Percentiles rank a stretch among this genome's conserved stretches.
phyloP scores from a whole-genome alignment of 2,113 vertebrate genomes.

The Hippopotamus amphibius region DNA sequence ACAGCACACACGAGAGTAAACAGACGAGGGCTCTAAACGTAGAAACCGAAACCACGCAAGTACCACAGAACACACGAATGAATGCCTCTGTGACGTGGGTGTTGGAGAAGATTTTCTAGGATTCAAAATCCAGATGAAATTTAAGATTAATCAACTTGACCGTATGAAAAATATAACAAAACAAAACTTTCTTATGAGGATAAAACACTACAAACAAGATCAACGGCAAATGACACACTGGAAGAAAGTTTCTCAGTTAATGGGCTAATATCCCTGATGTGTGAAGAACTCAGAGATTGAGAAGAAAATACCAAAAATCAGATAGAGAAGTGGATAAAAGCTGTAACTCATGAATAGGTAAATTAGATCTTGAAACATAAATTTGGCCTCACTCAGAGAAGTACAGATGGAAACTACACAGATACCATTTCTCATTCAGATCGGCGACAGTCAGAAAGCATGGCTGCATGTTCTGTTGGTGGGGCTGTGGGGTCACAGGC shows the following conservation, averaged over 20 bases:
- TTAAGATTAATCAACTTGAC: neutral
- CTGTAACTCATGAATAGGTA: neutral
- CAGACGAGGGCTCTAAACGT: neutral
- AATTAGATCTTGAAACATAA: neutral
- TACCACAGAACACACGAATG: neutral
- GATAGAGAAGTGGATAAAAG: neutral
- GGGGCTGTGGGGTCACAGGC: neutral
- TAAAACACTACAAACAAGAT: neutral
- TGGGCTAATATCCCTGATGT: neutral
- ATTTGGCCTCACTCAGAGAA: neutral
- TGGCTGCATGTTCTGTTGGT: neutral
- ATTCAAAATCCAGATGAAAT: neutral
- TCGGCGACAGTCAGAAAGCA: neutral
- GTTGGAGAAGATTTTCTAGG: neutral
- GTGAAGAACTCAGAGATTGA: neutral
- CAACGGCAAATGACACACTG: neutral
- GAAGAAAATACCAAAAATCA: neutral
- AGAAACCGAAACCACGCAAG: neutral
- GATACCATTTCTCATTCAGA: neutral
- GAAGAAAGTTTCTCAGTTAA: neutral
- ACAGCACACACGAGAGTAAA: conserved; percentile 16
- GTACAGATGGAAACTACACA: neutral
- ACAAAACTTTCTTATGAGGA: neutral
- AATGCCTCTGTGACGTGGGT: neutral
- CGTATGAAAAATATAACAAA: neutral